Percentiles rank a stretch among this genome's conserved stretches.
phyloP scores from a whole-genome alignment of 2,888 invertebrate genomes.

The Phymatocera aterrima region DNA sequence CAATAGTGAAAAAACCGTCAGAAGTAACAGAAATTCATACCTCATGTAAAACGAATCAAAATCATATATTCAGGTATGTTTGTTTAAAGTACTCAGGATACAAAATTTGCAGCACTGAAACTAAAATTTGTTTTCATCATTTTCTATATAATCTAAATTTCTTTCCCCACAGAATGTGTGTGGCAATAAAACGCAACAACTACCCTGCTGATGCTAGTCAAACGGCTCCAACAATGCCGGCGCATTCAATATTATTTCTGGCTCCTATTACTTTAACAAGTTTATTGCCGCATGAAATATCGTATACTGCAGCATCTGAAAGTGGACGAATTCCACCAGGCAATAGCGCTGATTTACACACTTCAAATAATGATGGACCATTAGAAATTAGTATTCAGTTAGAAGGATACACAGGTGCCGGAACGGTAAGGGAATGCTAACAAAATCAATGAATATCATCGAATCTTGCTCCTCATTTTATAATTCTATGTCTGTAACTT shows the following conservation, averaged over 20 bases:
- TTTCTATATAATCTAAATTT: background rate
- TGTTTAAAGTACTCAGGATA: background rate
- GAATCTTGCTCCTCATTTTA: background rate
- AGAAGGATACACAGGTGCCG: conserved; percentile 89
- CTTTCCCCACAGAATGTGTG: conserved; percentile 81
- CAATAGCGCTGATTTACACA: conserved; percentile 73
- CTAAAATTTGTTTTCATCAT: background rate
- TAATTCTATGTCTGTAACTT: background rate
- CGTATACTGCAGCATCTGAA: conserved; percentile 78
- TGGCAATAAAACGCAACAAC: conserved; percentile 86
- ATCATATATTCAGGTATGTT: conserved; percentile 73
- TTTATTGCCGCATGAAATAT: conserved; percentile 89
- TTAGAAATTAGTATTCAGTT: conserved; percentile 86
- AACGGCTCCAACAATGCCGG: conserved; percentile 80
- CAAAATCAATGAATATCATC: conserved; percentile 46
- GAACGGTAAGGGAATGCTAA: conserved; percentile 76
- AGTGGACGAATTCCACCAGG: conserved; percentile 75
- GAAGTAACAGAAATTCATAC: conserved; percentile 69
- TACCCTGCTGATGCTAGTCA: conserved; percentile 83
- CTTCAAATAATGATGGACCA: conserved; percentile 80
- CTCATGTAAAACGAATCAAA: conserved; percentile 69
- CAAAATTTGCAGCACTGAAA: background rate
- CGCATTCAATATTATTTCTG: conserved; percentile 90
- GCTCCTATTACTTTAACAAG: conserved; percentile 92
- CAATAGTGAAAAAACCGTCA: conserved; percentile 76